These are phyloP conservation scores for Caenorhabditis elegans DNA, from an alignment of 1,140 invertebrate species.

Conservation along the genomic window DNA sequence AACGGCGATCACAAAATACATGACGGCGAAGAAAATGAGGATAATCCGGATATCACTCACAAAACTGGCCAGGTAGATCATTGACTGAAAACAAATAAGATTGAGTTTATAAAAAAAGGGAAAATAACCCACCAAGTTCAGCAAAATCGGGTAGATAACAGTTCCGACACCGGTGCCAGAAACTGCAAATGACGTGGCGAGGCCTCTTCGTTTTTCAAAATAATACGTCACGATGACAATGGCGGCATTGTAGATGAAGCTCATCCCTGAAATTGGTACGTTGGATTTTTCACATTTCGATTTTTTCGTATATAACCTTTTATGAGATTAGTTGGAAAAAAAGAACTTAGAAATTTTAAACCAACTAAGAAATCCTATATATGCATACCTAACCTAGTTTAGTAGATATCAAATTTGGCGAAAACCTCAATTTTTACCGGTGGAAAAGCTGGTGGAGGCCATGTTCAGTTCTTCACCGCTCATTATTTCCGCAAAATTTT, in stretches of 20 bases:
- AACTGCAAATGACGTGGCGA: slow-evolving; percentile 23
- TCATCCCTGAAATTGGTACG: slow-evolving; percentile 19
- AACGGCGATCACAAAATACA: not conserved
- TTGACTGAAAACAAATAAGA: not conserved
- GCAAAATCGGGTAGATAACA: not conserved
- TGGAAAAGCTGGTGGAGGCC: too few relatives aligned
- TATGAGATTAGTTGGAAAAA: too few relatives aligned
- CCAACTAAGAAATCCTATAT: too few relatives aligned
- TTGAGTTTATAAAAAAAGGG: too few relatives aligned
- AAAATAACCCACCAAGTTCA: not conserved
- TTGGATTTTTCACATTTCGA: too few relatives aligned
- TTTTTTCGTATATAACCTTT: too few relatives aligned
- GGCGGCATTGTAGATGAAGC: slow-evolving; percentile 29
- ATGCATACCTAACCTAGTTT: too few relatives aligned
- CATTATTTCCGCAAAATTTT: too few relatives aligned
- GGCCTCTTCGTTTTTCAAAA: not conserved
- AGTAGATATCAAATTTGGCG: too few relatives aligned
- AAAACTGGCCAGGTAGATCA: not conserved
- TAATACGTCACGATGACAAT: slow-evolving; percentile 37
- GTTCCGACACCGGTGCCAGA: slow-evolving; percentile 35
- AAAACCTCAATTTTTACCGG: too few relatives aligned
- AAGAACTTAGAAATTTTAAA: too few relatives aligned
- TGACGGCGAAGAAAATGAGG: not conserved
- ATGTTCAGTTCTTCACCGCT: too few relatives aligned
- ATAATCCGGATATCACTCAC: not conserved